Evolutionary conservation across 2,113 vertebrate species (phyloP).

Genomic region (Gracilinanus agilis): DNA sequence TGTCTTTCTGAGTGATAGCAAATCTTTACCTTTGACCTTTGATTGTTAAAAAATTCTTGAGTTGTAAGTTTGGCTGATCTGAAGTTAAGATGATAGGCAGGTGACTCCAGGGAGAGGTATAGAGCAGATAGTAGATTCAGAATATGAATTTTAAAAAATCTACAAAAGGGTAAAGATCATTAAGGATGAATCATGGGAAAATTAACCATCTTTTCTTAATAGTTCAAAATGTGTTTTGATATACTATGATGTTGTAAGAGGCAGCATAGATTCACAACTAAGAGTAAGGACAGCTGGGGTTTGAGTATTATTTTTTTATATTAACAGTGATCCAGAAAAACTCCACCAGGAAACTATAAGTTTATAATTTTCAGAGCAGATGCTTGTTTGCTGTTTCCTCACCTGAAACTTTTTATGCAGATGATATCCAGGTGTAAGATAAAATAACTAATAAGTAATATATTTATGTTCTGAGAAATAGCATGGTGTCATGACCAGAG

Average conservation of each 20-base stretch:
- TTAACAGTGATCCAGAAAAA: neutral
- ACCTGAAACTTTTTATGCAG: neutral
- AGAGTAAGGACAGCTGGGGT: neutral
- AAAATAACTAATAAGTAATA: neutral
- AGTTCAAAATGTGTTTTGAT: slow-evolving; percentile 1
- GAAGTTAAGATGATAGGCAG: neutral
- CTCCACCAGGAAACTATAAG: neutral
- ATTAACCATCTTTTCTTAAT: slow-evolving; percentile 39
- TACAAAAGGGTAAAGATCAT: neutral
- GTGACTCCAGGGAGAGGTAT: neutral
- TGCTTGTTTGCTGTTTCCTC: neutral
- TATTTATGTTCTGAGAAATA: neutral
- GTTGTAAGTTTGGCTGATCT: neutral
- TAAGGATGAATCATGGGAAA: accelerated
- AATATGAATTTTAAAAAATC: neutral
- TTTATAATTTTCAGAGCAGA: neutral
- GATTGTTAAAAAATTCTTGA: slow-evolving; percentile 26
- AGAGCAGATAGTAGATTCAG: neutral
- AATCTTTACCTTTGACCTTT: slow-evolving; percentile 14
- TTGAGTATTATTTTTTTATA: neutral
- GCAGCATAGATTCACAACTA: too few species aligned
- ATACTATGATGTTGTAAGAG: neutral
- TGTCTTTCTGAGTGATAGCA: slow-evolving; percentile 6
- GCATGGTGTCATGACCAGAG: neutral
- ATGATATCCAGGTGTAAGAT: neutral